Evolutionary conservation across 1,140 invertebrate species (phyloP).

Genomic region (Drosophila subpulchrella): DNA sequence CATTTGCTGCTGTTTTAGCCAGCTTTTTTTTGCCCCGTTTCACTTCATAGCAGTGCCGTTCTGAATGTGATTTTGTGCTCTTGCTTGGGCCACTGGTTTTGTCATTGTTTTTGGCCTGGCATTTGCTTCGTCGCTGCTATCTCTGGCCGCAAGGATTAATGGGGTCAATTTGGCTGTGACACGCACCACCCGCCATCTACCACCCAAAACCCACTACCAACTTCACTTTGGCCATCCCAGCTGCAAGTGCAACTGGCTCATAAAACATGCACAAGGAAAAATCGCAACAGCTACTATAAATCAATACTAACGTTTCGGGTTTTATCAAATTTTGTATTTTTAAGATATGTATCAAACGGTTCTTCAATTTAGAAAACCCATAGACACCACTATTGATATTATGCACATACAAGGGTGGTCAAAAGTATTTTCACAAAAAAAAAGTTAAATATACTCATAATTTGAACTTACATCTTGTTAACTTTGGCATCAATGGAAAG

Average conservation of each 20-base stretch:
- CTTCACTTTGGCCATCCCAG: neutral
- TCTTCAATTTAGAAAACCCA: no score
- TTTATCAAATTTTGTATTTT: no score
- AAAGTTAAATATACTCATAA: no score
- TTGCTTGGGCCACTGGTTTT: conserved; percentile 58
- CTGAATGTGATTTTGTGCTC: conserved; percentile 34
- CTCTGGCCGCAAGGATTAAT: conserved; percentile 60
- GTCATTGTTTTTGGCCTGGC: conserved; percentile 56
- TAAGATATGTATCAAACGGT: no score
- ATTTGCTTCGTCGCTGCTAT: conserved; percentile 38
- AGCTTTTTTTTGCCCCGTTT: conserved; percentile 30
- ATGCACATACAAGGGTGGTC: no score
- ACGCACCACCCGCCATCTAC: conserved; percentile 23
- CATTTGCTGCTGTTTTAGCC: conserved; percentile 18
- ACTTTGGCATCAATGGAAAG: no score
- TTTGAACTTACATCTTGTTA: no score
- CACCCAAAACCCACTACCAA: neutral
- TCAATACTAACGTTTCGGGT: no score
- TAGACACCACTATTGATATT: no score
- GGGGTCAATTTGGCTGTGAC: conserved; percentile 79
- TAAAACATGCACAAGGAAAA: conserved; percentile 39
- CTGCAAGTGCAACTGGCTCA: conserved; percentile 43
- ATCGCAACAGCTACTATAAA: neutral
- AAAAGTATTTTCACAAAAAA: no score
- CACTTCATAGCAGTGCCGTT: conserved; percentile 12